Conservation (phyloP, 2,797 vertebrate species). For the Chlorospingus flavigularis region DNA sequence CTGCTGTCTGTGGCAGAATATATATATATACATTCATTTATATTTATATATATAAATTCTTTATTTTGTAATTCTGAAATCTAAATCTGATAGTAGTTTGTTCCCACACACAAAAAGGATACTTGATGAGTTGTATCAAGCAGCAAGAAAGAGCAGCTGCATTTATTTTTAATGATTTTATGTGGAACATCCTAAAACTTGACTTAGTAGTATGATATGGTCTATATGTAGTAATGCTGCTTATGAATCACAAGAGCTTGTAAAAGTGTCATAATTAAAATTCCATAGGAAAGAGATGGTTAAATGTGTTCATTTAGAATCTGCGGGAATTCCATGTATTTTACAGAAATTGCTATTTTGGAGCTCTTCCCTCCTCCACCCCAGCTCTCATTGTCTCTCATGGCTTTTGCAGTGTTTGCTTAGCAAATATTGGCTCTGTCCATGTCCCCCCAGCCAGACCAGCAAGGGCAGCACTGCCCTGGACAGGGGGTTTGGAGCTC, state of each 20-base stretch:
- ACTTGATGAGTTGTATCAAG: not conserved
- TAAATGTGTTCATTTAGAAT: not conserved
- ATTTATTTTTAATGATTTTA: not conserved
- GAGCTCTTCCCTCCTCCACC: not conserved
- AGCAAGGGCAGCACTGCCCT: not conserved
- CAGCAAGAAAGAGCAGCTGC: not conserved
- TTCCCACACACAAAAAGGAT: not conserved
- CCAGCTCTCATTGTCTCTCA: not conserved
- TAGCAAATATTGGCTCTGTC: not conserved
- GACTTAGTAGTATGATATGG: not conserved
- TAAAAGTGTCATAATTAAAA: not conserved
- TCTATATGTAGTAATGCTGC: not conserved
- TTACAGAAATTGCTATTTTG: not conserved
- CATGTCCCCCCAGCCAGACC: not conserved
- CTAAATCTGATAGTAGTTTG: not conserved
- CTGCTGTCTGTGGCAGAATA: not conserved
- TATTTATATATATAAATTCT: not conserved
- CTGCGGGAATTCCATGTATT: not conserved
- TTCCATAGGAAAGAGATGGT: not conserved
- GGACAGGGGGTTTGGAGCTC: not conserved
- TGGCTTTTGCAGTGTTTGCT: not conserved
- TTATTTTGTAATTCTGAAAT: not conserved
- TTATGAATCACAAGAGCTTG: not conserved
- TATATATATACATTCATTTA: not conserved
- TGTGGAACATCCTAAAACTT: not conserved